Evolutionary conservation across 2,113 vertebrate species (phyloP), one percentile per base, ranked within the genome.

Genomic region (Oxyruncus cristatus): DNA sequence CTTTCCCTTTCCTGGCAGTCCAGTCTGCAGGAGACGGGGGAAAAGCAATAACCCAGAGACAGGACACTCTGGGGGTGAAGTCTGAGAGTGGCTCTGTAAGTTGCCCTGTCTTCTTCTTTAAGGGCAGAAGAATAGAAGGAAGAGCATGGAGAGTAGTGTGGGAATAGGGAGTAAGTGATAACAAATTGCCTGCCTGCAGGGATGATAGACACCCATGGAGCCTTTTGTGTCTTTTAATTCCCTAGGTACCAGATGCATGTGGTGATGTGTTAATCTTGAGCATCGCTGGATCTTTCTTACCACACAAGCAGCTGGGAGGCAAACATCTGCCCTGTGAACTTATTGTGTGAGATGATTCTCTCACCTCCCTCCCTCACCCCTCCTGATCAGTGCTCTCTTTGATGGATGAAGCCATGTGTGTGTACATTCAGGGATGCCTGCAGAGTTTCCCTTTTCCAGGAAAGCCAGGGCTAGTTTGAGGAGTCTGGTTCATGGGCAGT

Each of bases 381-480:
- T 49, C 35, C 26, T 3, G 0, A 27, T 66, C 67, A 61, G 22
- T 0, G 0, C 14, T 58, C 12, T 58, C 16, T 83, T 11, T 81
- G 71, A 55, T 42, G 47, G 23, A 88, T 76, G 62, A 88, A 90
- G 16, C 49, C 19, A 5, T 11, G 20, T 37, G 32, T 79, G 32
- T 66, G 18, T 62, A 33, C n/a, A 66, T 50, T 73, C 79, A 80
- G 46, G 32, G 32, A 74, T 80, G 75, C 42, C 83, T 93, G 67
- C 55, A 88, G 56, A 79, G 27, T 46, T 93, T 79, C 22, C 8
- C 27, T 63, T 84, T 47, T 30, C 21, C 41, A 37, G 39, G 9
- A 92, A 92, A 83, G 26, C 30, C 59, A 74, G 30, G 35, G 9
- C 11, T 80, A 86, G 46, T 84, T 35, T 62, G 50, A 80, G 15